Evolutionary conservation across 2,888 invertebrate species (phyloP).

Genomic region (Aricia artaxerxes): DNA sequence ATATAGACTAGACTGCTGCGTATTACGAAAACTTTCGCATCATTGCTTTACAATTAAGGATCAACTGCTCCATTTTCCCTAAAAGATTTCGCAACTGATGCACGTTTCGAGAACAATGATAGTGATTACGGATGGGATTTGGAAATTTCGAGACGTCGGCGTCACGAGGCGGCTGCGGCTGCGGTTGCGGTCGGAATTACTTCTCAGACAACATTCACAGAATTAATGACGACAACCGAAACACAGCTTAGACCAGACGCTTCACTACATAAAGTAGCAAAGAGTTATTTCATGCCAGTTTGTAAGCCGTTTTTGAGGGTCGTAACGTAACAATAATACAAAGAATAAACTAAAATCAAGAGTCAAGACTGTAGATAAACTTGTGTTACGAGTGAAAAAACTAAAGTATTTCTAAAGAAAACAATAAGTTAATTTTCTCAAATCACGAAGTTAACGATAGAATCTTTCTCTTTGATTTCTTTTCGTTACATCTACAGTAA

Average conservation of each 20-base stretch:
- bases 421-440: no score
- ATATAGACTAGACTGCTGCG: background rate
- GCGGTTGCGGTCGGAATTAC: constrained; percentile 33
- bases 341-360: no score
- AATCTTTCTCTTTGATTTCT: no score
- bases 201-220: constrained; percentile 25
- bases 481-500: no score
- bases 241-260: background rate
- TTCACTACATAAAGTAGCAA: background rate
- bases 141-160: constrained; percentile 13
- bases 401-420: no score
- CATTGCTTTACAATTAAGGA: background rate
- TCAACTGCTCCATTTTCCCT: background rate
- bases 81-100: background rate
- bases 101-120: constrained; percentile 18
- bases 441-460: no score
- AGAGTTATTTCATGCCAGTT: background rate
- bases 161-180: constrained; percentile 32
- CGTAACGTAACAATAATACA: no score
- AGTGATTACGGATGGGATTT: constrained; percentile 12
- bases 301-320: no score
- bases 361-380: no score
- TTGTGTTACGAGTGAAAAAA: no score
- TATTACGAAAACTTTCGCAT: background rate
- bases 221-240: constrained; percentile 24